Percentiles rank a stretch among this genome's conserved stretches.
Evolutionary conservation across 2,113 vertebrate species (phyloP).

Genomic region (Poecilia latipinna): DNA sequence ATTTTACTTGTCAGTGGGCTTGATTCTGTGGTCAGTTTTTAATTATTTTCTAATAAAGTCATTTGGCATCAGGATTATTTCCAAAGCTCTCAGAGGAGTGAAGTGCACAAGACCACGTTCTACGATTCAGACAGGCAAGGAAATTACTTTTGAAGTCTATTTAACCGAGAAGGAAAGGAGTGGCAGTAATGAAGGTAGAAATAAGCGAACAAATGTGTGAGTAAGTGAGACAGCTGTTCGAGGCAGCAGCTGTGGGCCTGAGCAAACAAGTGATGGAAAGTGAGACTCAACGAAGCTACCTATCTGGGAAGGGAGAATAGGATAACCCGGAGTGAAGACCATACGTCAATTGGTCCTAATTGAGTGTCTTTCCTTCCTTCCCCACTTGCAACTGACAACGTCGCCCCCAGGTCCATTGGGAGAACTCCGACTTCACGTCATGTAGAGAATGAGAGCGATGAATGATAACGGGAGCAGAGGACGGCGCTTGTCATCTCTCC

Average conservation of each 20-base stretch:
- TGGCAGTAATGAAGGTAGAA: conserved; percentile 56
- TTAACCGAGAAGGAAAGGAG: conserved; percentile 39
- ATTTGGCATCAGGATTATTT: not conserved
- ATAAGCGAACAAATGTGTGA: conserved; percentile 50
- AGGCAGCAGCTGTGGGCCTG: conserved; percentile 41
- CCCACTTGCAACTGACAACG: conserved; percentile 61
- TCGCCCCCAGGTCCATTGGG: conserved; percentile 54
- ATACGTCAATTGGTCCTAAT: conserved; percentile 65
- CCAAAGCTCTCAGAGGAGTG: not conserved
- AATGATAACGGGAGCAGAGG: conserved; percentile 46
- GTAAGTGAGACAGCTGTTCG: conserved; percentile 53
- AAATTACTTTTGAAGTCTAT: conserved; percentile 48
- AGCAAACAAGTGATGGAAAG: conserved; percentile 50
- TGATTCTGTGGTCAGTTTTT: not conserved
- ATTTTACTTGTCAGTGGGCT: not conserved
- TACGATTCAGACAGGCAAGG: conserved; percentile 40
- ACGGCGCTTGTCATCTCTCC: conserved; percentile 37
- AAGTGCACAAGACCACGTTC: conserved; percentile 22
- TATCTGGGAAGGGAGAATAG: conserved; percentile 40
- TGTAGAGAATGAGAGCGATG: conserved; percentile 47
- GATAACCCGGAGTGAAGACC: conserved; percentile 55
- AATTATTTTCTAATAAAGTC: not conserved
- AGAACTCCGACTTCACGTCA: conserved; percentile 46
- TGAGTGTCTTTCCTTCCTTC: conserved; percentile 61
- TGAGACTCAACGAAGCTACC: conserved; percentile 35